A percentile compares a stretch with the other conserved stretches of the same genome.
Evolutionary conservation across 2,888 invertebrate genomes (phyloP).

Genomic region (Cerastis rubricosa): DNA sequence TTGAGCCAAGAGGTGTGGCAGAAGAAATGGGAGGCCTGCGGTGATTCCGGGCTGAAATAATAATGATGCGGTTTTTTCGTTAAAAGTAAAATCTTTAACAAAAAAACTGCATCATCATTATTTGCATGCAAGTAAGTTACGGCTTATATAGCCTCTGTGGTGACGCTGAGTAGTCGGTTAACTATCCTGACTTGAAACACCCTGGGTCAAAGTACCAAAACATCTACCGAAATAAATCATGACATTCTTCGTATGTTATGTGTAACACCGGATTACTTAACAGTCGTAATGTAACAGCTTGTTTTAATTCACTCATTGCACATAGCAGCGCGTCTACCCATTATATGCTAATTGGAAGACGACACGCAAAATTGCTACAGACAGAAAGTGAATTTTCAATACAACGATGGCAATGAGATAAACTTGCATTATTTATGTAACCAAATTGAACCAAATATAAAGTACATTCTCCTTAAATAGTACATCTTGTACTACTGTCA

Average conservation of each 20-base stretch:
- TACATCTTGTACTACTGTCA: background rate
- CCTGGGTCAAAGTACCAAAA: background rate
- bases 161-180: background rate
- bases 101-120: no score
- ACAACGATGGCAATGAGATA: constrained; percentile 31
- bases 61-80: no score
- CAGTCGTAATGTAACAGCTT: constrained; percentile 73
- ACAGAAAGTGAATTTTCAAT: constrained; percentile 70
- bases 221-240: constrained; percentile 53
- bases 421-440: constrained; percentile 14
- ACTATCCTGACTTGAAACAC: background rate
- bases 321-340: constrained; percentile 71
- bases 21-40: background rate
- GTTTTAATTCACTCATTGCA: constrained; percentile 82
- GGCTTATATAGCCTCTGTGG: background rate
- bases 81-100: background rate
- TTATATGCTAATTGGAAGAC: constrained; percentile 85
- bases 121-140: no score
- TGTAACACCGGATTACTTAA: constrained; percentile 77
- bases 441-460: constrained; percentile 8
- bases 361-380: constrained; percentile 80
- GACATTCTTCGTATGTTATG: constrained; percentile 56
- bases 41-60: no score
- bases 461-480: background rate
- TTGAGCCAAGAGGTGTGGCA: background rate